These are phyloP conservation scores for Petrolisthes manimaculis DNA, from an alignment of 2,888 invertebrate species.

Conservation along the genomic window DNA sequence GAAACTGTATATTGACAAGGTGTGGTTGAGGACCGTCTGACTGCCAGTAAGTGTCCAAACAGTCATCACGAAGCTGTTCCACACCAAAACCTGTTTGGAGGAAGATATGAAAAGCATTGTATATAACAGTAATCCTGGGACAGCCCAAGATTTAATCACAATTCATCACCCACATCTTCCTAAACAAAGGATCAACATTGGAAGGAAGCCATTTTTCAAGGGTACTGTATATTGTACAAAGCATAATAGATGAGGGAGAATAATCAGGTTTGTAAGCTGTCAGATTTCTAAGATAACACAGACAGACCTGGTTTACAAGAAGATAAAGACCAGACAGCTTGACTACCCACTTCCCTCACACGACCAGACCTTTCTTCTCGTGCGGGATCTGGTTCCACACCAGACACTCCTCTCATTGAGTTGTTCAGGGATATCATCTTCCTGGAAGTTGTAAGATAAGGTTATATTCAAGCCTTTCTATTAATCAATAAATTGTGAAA, in stretches of 20 bases:
- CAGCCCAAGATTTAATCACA: background rate
- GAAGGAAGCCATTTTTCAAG: too few species aligned
- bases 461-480: too few species aligned
- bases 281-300: too few species aligned
- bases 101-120: background rate
- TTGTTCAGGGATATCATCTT: constrained; percentile 55
- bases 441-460: too few species aligned
- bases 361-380: constrained; percentile 75
- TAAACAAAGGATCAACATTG: too few species aligned
- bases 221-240: too few species aligned
- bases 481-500: too few species aligned
- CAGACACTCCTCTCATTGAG: constrained; percentile 44
- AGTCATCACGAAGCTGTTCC: constrained; percentile 93
- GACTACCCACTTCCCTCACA: constrained; percentile 87
- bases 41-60: constrained; percentile 98
- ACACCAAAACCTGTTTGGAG: constrained; percentile 88
- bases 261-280: too few species aligned
- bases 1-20: constrained; percentile 95
- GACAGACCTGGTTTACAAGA: constrained; percentile 93
- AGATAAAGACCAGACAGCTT: constrained; percentile 97
- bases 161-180: background rate
- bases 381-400: constrained; percentile 61
- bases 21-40: constrained; percentile 99
- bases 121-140: background rate
- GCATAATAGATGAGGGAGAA: too few species aligned